A percentile compares a stretch with the other conserved stretches of the same genome.
Evolutionary conservation across 2,888 invertebrate species (phyloP).

Genomic region (Furcula furcula): DNA sequence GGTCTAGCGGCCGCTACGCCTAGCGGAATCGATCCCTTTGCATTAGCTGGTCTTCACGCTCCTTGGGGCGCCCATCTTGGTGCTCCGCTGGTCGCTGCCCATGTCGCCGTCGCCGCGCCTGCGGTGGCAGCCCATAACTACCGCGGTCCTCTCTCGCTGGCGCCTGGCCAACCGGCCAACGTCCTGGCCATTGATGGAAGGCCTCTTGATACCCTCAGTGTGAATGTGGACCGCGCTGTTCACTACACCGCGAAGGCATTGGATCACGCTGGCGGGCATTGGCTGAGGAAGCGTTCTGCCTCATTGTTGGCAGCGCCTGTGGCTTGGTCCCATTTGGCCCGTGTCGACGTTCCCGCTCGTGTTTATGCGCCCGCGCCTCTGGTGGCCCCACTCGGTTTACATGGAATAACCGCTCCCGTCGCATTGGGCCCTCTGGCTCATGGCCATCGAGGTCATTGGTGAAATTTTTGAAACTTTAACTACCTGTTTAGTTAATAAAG

Average conservation of each 20-base stretch:
- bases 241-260: conserved; percentile 58
- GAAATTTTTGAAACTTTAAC: conserved; percentile 18
- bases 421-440: conserved; percentile 11
- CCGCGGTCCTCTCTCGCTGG: conserved; percentile 68
- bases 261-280: conserved; percentile 35
- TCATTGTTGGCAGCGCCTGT: conserved; percentile 28
- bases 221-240: conserved; percentile 65
- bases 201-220: conserved; percentile 67
- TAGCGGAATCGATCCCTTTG: conserved; percentile 40
- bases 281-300: conserved; percentile 59
- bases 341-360: conserved; percentile 17
- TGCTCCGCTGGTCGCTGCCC: conserved; percentile 37
- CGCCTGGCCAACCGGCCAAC: conserved; percentile 68
- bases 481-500: conserved; percentile 54
- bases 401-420: conserved; percentile 14
- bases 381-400: conserved; percentile 12
- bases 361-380: conserved; percentile 14
- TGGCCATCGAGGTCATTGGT: conserved; percentile 14
- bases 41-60: conserved; percentile 32
- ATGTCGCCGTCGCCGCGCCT: conserved; percentile 40
- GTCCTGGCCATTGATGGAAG: conserved; percentile 65
- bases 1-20: conserved; percentile 80
- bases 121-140: conserved; percentile 61
- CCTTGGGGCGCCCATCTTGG: conserved; percentile 41
- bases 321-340: conserved; percentile 26